Evolutionary conservation across 2,113 vertebrate species (phyloP), one percentile per base, ranked within the genome.

Genomic region (Acanthochromis polyacanthus): DNA sequence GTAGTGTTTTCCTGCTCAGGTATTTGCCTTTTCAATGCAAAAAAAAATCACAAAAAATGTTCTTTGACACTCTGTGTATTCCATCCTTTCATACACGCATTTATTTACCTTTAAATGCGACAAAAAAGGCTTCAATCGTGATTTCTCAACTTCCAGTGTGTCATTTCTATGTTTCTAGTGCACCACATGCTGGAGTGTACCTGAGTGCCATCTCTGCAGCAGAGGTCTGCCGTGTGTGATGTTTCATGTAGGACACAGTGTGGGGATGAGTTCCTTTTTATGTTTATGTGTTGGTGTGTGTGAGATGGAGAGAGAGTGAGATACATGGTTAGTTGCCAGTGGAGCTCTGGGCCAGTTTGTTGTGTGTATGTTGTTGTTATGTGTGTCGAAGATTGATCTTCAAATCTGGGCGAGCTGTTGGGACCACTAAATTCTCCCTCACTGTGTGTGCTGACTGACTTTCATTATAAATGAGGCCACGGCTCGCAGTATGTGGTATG

Each of bases 401-500:
- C 50, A 81, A 81, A 81, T 81, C 36, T 80, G 38, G 65, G 69
- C n/a, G 17, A 77, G 70, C 75, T 67, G 48, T 62, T 71, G 85
- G 75, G 71, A 81, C 53, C 74, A 67, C 46, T 66, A 65, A 50
- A 72, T 28, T 48, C 57, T 65, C 22, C 50, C 15, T 75, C 30
- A 64, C 52, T 60, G 28, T 56, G 15, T 51, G 38, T 58, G n/a
- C 46, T 57, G 11, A 3, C 58, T 71, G 59, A 66, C 65, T 80
- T 73, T 53, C 72, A 64, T 84, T 82, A 81, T 70, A 73, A 88
- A 88, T 67, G 76, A 83, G 70, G 71, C 79, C 73, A 75, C 23
- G 17, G 66, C 66, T 75, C 69, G 50, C 69, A 71, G 61, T 30
- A 30, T 69, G 78, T 38, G 71, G 67, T 9, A 1, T 74, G 14